Percentiles rank a stretch among this genome's conserved stretches.
Evolutionary conservation across 2,888 invertebrate species (phyloP).

Genomic region (Diploptera punctata): DNA sequence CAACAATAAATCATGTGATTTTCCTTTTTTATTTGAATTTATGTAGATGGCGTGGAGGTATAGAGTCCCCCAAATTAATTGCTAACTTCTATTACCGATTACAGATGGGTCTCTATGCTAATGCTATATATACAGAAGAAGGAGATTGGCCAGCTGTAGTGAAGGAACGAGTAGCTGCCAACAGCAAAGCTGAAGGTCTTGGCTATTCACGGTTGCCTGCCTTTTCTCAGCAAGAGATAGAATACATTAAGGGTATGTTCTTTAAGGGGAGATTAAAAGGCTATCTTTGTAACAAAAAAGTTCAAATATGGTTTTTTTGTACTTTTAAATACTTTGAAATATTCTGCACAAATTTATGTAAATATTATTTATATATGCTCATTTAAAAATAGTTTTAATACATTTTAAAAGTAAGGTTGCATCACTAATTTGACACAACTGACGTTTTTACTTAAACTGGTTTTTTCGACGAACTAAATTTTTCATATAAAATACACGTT

Average conservation of each 20-base stretch:
- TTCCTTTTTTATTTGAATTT: too few relatives aligned
- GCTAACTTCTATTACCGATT: too few relatives aligned
- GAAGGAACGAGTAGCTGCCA: constrained; percentile 54
- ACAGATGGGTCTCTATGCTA: constrained; percentile 57
- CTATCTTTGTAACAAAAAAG: too few relatives aligned
- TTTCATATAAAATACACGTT: too few relatives aligned
- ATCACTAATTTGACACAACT: background rate
- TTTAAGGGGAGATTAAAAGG: too few relatives aligned
- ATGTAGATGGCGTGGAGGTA: too few relatives aligned
- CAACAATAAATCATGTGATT: too few relatives aligned
- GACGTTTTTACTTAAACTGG: background rate
- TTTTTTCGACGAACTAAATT: background rate
- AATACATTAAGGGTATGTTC: constrained; percentile 46
- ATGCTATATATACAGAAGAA: constrained; percentile 57
- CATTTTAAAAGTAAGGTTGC: background rate
- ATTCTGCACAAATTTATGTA: background rate
- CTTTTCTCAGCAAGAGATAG: constrained; percentile 62
- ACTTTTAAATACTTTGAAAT: too few relatives aligned
- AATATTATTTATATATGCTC: background rate
- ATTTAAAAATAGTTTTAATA: background rate
- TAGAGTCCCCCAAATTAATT: too few relatives aligned
- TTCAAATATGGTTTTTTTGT: too few relatives aligned
- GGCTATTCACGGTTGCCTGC: constrained; percentile 56
- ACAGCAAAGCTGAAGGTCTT: constrained; percentile 56
- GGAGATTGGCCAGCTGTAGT: constrained; percentile 62